A percentile compares a stretch with the other conserved stretches of the same genome.
These are phyloP conservation scores for Melinaea marsaeus DNA, from an alignment of 2,888 invertebrate species.

Conservation along the genomic window DNA sequence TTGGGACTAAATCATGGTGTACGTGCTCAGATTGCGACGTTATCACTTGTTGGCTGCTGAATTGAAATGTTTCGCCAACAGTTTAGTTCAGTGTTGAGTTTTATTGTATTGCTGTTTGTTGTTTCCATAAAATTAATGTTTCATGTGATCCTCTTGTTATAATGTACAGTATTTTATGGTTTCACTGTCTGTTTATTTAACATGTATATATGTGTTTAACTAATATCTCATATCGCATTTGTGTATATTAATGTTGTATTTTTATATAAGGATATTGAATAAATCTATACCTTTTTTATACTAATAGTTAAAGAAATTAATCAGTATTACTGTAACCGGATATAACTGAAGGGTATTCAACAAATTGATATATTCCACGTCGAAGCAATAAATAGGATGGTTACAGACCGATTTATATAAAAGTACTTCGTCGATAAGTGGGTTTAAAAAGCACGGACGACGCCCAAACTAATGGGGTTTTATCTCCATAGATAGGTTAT, in stretches of 20 bases:
- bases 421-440: conserved; percentile 15
- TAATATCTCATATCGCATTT: no score
- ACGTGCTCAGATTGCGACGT: conserved; percentile 36
- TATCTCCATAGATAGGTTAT: conserved; percentile 35
- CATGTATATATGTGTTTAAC: no score
- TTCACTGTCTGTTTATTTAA: neutral
- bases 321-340: neutral
- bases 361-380: neutral
- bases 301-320: neutral
- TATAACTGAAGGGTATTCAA: neutral
- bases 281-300: no score
- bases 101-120: conserved; percentile 18
- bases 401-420: neutral
- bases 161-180: neutral
- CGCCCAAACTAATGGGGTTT: conserved; percentile 27
- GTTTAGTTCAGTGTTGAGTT: conserved; percentile 24
- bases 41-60: conserved; percentile 37
- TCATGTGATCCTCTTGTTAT: conserved; percentile 1
- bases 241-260: no score
- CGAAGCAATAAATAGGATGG: neutral
- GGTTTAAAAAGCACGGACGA: conserved; percentile 17
- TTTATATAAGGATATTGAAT: no score
- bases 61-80: conserved; percentile 34
- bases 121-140: conserved; percentile 10
- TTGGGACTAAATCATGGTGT: conserved; percentile 35